Percentiles rank a stretch among this genome's conserved stretches.
Conservation (phyloP, 2,888 invertebrate species). For the Orthosia incerta region DNA sequence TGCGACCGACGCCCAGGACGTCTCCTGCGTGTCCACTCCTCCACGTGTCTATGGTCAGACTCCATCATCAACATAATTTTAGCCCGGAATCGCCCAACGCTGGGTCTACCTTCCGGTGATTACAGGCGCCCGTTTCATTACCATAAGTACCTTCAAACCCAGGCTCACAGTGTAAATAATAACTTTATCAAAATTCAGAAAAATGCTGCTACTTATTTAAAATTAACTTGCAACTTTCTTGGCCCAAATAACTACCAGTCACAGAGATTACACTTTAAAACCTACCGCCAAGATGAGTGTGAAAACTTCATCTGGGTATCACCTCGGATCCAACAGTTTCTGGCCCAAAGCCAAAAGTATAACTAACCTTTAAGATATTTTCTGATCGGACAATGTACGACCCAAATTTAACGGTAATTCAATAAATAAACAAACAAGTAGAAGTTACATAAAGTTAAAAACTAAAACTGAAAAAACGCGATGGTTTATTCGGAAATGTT, state of each 20-base stretch:
- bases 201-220: not conserved
- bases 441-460: not conserved
- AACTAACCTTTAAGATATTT: slow-evolving; percentile 34
- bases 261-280: slow-evolving; percentile 33
- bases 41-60: too few species aligned
- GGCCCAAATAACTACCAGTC: slow-evolving; percentile 6
- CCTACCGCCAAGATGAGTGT: slow-evolving; percentile 34
- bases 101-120: too few species aligned
- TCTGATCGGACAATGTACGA: slow-evolving; percentile 21
- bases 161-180: not conserved
- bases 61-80: not conserved
- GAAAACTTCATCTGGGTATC: slow-evolving; percentile 33
- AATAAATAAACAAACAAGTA: slow-evolving; percentile 11
- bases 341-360: slow-evolving; percentile 44
- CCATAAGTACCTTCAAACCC: too few species aligned
- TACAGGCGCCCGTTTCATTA: too few species aligned
- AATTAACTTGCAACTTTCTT: slow-evolving; percentile 29
- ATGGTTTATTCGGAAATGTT: not conserved
- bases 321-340: slow-evolving; percentile 20
- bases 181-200: not conserved
- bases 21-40: too few species aligned
- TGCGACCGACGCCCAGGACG: too few species aligned
- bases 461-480: not conserved
- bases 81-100: too few species aligned
- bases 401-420: slow-evolving; percentile 14